These are phyloP conservation scores for Bufo gargarizans DNA, from an alignment of 2,113 vertebrate species.

Conservation along the genomic window DNA sequence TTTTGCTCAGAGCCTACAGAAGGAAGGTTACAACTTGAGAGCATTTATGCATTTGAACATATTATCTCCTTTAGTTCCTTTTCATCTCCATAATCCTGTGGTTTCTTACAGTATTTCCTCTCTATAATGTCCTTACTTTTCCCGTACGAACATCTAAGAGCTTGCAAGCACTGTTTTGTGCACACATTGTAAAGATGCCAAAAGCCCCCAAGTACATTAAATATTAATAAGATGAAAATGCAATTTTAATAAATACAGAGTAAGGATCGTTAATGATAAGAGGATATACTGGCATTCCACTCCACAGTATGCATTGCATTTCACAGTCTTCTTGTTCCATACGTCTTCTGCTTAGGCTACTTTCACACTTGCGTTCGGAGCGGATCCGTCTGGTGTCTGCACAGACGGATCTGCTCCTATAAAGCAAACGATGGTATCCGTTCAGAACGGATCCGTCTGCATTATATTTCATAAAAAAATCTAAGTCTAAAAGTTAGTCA, in stretches of 20 bases:
- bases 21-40: not conserved
- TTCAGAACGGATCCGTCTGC: no score
- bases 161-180: not conserved
- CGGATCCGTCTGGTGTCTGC: no score
- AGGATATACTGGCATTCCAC: not conserved
- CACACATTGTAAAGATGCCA: not conserved
- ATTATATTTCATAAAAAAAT: no score
- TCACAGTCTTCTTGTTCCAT: not conserved
- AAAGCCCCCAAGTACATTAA: slow-evolving; percentile 18
- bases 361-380: no score
- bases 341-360: not conserved
- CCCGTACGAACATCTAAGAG: slow-evolving; percentile 2
- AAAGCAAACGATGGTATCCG: no score
- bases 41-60: not conserved
- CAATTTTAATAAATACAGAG: not conserved
- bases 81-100: not conserved
- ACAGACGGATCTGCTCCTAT: no score
- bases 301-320: not conserved
- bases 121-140: not conserved
- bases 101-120: slow-evolving; percentile 10
- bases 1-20: not conserved
- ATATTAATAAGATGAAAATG: not conserved
- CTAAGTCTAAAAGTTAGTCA: no score
- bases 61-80: not conserved
- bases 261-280: not conserved